A percentile compares a stretch with the other conserved stretches of the same genome.
Evolutionary conservation across 2,797 vertebrate species (phyloP).

Genomic region (Ctenochaetus hawaiiensis): DNA sequence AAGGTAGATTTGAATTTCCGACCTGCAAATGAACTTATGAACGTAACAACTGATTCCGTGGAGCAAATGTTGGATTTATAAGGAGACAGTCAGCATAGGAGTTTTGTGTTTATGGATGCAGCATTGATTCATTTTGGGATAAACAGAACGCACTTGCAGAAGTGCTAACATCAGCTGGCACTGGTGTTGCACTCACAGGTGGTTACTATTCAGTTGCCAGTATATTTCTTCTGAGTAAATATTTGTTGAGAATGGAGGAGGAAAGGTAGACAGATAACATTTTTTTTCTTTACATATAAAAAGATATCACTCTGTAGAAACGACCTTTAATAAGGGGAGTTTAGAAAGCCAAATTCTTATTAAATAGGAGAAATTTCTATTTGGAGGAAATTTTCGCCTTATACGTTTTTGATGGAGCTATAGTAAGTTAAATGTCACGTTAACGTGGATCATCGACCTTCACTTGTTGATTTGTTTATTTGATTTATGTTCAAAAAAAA

Average conservation of each 20-base stretch:
- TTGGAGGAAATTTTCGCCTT: background rate
- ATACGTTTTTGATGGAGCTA: background rate
- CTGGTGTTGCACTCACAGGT: conserved; percentile 24
- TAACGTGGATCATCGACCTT: background rate
- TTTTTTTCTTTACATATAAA: background rate
- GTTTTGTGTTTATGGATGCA: conserved; percentile 50
- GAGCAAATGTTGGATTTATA: conserved; percentile 39
- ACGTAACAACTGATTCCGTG: conserved; percentile 38
- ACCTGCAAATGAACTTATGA: conserved; percentile 42
- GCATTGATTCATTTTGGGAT: conserved; percentile 57
- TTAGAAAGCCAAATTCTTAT: background rate
- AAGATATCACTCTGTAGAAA: background rate
- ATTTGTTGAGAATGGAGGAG: background rate
- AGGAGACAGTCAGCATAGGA: conserved; percentile 41
- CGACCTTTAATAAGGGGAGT: background rate
- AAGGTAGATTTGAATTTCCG: conserved; percentile 24
- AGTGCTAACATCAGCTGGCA: conserved; percentile 40
- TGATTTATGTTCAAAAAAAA: no score
- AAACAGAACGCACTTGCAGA: conserved; percentile 48
- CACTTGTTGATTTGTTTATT: background rate
- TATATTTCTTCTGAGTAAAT: conserved; percentile 10
- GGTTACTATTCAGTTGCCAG: conserved; percentile 16
- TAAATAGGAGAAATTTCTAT: background rate
- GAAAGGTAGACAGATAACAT: background rate
- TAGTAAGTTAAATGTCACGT: background rate